phyloP scores from a whole-genome alignment of 2,797 vertebrate genomes.

The Molossus alvarezi region DNA sequence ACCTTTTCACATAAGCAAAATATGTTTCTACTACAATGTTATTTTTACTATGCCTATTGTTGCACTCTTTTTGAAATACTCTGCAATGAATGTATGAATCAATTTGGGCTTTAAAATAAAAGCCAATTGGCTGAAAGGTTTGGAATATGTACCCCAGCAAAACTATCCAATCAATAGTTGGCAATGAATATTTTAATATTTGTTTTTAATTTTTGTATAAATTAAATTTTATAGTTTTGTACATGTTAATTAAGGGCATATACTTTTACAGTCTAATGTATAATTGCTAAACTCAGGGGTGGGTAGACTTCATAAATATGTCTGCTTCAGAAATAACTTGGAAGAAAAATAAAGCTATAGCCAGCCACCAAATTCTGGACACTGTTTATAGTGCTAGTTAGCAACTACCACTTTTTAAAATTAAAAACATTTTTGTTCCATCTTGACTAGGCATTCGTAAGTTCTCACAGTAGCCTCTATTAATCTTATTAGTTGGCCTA shows the following conservation, averaged over 20 bases:
- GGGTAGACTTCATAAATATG: slow-evolving; percentile 88
- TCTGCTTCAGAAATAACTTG: slow-evolving; percentile 88
- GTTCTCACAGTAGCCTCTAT: slow-evolving; percentile 64
- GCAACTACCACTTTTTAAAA: slow-evolving; percentile 70
- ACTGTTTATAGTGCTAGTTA: slow-evolving; percentile 81
- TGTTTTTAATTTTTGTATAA: slow-evolving; percentile 89
- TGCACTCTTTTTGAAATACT: slow-evolving; percentile 88
- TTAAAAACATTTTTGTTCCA: slow-evolving; percentile 62
- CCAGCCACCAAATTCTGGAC: slow-evolving; percentile 82
- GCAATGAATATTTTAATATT: slow-evolving; percentile 83
- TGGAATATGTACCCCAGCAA: slow-evolving; percentile 73
- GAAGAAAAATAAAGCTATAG: slow-evolving; percentile 76
- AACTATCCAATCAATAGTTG: slow-evolving; percentile 84
- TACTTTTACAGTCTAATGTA: slow-evolving; percentile 83
- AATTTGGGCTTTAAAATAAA: slow-evolving; percentile 87
- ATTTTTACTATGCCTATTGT: slow-evolving; percentile 91
- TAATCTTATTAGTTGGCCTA: slow-evolving; percentile 70
- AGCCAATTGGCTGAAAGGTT: slow-evolving; percentile 75
- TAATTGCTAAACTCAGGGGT: slow-evolving; percentile 90
- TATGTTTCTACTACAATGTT: slow-evolving; percentile 89
- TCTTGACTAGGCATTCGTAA: slow-evolving; percentile 25
- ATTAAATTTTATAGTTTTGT: slow-evolving; percentile 90
- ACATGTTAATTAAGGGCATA: slow-evolving; percentile 88
- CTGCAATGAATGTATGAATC: slow-evolving; percentile 87
- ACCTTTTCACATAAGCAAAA: slow-evolving; percentile 92